A percentile compares a stretch with the other conserved stretches of the same genome.
Conservation (phyloP, 2,113 vertebrate genomes). For the Micronycteris hirsuta region DNA sequence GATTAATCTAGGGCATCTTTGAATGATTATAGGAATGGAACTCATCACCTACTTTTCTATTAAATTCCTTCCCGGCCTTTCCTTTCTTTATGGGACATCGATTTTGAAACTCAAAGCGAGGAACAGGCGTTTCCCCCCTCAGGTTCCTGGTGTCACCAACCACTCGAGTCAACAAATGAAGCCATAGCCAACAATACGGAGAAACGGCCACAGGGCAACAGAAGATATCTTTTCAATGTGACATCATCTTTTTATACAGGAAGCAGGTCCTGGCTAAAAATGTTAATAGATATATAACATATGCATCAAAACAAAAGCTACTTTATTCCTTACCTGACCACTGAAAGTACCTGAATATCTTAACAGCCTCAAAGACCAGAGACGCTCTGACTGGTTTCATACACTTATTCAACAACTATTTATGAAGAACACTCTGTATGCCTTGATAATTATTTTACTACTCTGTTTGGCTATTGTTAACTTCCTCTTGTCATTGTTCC, state of each 20-base stretch:
- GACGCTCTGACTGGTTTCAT: neutral
- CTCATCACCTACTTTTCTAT: neutral
- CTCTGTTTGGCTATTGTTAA: neutral
- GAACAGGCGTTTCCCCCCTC: neutral
- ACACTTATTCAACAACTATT: neutral
- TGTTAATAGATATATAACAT: neutral
- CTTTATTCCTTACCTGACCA: neutral
- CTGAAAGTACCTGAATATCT: neutral
- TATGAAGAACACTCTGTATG: neutral
- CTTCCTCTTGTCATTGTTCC: neutral
- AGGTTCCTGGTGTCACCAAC: neutral
- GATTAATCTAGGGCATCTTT: neutral
- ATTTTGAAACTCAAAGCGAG: neutral
- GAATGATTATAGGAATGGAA: neutral
- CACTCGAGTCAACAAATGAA: neutral
- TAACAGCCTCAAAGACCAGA: neutral
- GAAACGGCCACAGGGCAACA: neutral
- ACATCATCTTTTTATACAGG: neutral
- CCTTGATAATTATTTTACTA: neutral
- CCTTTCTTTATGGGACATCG: neutral
- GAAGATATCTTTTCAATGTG: neutral
- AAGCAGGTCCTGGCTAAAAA: neutral
- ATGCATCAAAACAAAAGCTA: neutral
- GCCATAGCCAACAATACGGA: neutral
- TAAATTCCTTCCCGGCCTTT: neutral